phyloP scores from a whole-genome alignment of 2,113 vertebrate genomes.

The Callionymus lyra region DNA sequence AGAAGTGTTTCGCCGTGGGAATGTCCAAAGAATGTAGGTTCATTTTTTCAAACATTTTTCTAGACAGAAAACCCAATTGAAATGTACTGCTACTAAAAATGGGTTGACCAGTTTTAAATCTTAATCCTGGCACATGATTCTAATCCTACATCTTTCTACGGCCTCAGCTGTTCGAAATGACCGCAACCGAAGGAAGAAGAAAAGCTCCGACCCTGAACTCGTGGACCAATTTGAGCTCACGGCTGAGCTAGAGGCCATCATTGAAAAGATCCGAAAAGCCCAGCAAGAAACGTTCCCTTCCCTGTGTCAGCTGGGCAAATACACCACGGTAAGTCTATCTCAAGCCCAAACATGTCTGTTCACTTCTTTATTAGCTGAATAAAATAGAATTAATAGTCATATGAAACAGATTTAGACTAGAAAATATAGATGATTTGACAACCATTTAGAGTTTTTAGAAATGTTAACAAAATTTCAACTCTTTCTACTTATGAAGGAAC shows the following conservation, averaged over 20 bases:
- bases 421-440: no score
- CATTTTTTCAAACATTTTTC: background rate
- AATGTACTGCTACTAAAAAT: no score
- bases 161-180: conserved; percentile 90
- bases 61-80: no score
- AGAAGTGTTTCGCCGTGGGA: conserved; percentile 94
- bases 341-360: no score
- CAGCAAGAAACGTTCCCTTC: conserved; percentile 98
- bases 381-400: no score
- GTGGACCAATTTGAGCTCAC: conserved; percentile 89
- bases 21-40: conserved; percentile 95
- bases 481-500: no score
- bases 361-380: no score
- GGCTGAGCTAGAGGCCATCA: conserved; percentile 85
- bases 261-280: conserved; percentile 91
- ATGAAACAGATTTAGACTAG: no score
- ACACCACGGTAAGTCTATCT: conserved; percentile 83
- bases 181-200: conserved; percentile 97
- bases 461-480: no score
- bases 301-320: conserved; percentile 96
- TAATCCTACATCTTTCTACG: conserved; percentile 22
- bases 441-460: no score
- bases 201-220: conserved; percentile 81
- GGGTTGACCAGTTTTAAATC: background rate
- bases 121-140: background rate